Conservation (phyloP, 2,797 vertebrate genomes). For the Acanthurus tractus region DNA sequence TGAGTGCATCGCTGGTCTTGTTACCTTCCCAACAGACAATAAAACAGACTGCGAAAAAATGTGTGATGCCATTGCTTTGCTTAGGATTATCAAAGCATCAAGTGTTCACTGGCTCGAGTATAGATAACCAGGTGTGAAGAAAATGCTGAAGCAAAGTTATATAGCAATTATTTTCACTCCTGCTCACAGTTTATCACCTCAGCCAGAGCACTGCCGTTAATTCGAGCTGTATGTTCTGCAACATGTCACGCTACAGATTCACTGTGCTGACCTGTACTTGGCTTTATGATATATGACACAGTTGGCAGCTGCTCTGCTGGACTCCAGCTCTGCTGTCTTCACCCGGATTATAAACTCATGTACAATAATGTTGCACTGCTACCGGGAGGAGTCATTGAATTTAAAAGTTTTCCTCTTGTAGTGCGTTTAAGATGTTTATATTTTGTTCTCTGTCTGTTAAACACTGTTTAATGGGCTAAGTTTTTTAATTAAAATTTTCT, state of each 20-base stretch:
- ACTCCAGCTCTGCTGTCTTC: slow-evolving; percentile 17
- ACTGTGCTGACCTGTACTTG: slow-evolving; percentile 38
- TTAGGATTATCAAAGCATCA: not conserved
- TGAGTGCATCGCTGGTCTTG: slow-evolving; percentile 5
- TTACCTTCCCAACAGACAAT: not conserved
- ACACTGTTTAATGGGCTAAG: too few species aligned
- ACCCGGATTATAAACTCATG: slow-evolving; percentile 11
- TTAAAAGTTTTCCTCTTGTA: not conserved
- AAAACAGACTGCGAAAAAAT: slow-evolving; percentile 11
- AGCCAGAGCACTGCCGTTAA: slow-evolving; percentile 2
- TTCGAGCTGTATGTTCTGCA: slow-evolving; percentile 32
- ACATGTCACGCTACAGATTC: slow-evolving; percentile 30
- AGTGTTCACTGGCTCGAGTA: slow-evolving; percentile 1
- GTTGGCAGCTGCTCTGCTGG: slow-evolving; percentile 40
- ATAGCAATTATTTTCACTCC: slow-evolving; percentile 20
- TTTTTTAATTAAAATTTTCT: too few species aligned
- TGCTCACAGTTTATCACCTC: slow-evolving; percentile 21
- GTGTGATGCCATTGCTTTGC: not conserved
- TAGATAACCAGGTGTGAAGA: not conserved
- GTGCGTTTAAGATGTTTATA: not conserved
- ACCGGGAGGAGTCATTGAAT: not conserved
- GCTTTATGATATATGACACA: slow-evolving; percentile 46
- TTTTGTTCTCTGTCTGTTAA: not conserved
- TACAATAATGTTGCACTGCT: not conserved
- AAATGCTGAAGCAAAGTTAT: slow-evolving; percentile 22